Base-by-base conservation (phyloP, 1,140 invertebrate species). In the Drosophila ficusphila region DNA sequence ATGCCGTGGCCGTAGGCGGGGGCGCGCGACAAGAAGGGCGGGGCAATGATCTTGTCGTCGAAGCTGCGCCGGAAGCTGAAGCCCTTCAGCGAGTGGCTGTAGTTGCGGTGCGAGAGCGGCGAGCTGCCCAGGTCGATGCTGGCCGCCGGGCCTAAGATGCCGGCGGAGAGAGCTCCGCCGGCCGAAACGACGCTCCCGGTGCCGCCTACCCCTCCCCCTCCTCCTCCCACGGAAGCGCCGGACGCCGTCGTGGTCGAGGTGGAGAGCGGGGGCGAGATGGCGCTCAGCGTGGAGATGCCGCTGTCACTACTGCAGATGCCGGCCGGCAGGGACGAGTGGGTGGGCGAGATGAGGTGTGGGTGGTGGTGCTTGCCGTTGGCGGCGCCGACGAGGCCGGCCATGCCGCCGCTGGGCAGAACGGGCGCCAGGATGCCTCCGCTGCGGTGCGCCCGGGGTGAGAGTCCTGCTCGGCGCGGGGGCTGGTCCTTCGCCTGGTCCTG, bases 61-160 rank as follows among this genome's bases (percentile, higher is more conserved):
- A 91, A 91, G 56, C 90, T 91, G 16, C 90, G 86, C 19, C 90
- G 82, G 52, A 91, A 91, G 27, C 82, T 81, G 48, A 90, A 90
- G 23, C 90, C 86, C 58, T 90, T 90, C 65, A 82, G 67, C 9
- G 81, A 73, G 41, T 78, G 68, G 57, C 83, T 89, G 41, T 90
- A 91, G 61, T 91, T 90, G 27, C 90, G 89, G 72, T 90, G 90
- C 36, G 86, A 85, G 7, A 91, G 48, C 18, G 89, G 89, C 29
- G 89, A 91, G 29, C 79, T 89, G 49, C 90, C 90, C 71, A 91
- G 46, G 65, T 90, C 90, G 12, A 91, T 90, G 41, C 90, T 91
- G 1, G 89, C 88, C 7, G 89, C 89, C 19, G 89, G 89, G 0
- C 89, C 89, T 1, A 90, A 53, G 48, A 90, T 70, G 36, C 69